These are phyloP conservation scores for Actinia tenebrosa DNA, from an alignment of 64 coral and sea anemone species.

Conservation along the genomic window DNA sequence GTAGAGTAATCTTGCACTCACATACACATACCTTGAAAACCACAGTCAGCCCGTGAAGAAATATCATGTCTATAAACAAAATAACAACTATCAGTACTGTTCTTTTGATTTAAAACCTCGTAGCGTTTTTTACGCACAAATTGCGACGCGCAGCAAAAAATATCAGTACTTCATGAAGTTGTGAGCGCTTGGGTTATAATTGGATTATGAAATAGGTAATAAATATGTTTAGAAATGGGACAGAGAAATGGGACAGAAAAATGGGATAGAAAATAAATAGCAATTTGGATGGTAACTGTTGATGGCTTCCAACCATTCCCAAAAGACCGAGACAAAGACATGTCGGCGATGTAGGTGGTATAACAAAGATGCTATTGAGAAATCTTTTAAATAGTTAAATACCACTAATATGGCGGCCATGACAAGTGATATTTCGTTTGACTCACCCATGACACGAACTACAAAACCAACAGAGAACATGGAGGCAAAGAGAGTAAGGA, in stretches of 20 bases:
- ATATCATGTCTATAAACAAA: slow-evolving; percentile 75
- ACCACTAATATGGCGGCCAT: too few species aligned
- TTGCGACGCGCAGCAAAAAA: too few species aligned
- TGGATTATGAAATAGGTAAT: neutral
- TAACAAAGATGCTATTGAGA: too few species aligned
- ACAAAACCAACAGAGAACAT: slow-evolving; percentile 91
- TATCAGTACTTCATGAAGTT: too few species aligned
- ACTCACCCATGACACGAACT: slow-evolving; percentile 84
- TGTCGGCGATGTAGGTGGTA: too few species aligned
- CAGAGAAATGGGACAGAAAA: neutral
- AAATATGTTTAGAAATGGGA: neutral
- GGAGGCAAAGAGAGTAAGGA: slow-evolving; percentile 94
- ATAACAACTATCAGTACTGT: too few species aligned
- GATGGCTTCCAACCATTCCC: too few species aligned
- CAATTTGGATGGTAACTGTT: neutral
- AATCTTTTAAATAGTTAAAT: neutral
- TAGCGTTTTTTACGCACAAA: neutral
- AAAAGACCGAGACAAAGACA: too few species aligned
- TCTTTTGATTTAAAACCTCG: too few species aligned
- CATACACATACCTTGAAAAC: slow-evolving; percentile 62
- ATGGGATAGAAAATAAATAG: neutral
- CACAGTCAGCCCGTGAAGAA: slow-evolving; percentile 73
- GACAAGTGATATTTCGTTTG: too few species aligned
- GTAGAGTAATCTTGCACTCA: neutral
- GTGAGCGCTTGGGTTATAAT: neutral